A percentile compares a stretch with the other conserved stretches of the same genome.
phyloP scores from a whole-genome alignment of 2,113 vertebrate genomes.

The Pseudopipra pipra region DNA sequence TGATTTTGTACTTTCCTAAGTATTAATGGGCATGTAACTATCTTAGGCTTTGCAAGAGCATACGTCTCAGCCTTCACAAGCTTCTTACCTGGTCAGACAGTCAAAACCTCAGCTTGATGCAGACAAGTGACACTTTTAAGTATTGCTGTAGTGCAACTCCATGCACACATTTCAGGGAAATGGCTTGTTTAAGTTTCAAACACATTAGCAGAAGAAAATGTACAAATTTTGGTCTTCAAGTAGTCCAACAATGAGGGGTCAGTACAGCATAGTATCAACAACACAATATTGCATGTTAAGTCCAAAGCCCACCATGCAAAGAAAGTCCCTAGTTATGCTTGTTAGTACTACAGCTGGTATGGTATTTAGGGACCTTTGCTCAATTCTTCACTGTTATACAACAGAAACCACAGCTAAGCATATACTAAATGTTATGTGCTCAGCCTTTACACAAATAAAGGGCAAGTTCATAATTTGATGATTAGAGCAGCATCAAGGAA shows the following conservation, averaged over 20 bases:
- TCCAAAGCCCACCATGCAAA: background rate
- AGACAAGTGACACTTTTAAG: background rate
- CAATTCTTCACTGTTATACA: background rate
- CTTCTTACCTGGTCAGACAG: background rate
- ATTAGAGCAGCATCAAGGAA: background rate
- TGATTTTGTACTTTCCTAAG: background rate
- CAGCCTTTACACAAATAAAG: background rate
- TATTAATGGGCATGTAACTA: background rate
- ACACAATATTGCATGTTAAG: fast-evolving
- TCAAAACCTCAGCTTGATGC: background rate
- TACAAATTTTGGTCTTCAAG: background rate
- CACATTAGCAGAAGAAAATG: background rate
- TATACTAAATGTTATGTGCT: background rate
- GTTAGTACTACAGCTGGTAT: fast-evolving
- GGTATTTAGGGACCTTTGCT: background rate
- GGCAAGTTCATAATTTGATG: background rate
- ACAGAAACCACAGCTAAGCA: background rate
- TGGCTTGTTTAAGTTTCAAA: background rate
- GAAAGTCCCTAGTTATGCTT: background rate
- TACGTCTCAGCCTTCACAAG: background rate
- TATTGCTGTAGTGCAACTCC: background rate
- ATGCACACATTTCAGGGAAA: background rate
- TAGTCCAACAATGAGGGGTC: background rate
- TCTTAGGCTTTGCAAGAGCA: background rate
- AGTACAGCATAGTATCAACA: background rate